Percentiles rank a stretch among this genome's conserved stretches.
These are phyloP conservation scores for Ammodytes dubius DNA, from an alignment of 2,113 vertebrate species.

Conservation along the genomic window DNA sequence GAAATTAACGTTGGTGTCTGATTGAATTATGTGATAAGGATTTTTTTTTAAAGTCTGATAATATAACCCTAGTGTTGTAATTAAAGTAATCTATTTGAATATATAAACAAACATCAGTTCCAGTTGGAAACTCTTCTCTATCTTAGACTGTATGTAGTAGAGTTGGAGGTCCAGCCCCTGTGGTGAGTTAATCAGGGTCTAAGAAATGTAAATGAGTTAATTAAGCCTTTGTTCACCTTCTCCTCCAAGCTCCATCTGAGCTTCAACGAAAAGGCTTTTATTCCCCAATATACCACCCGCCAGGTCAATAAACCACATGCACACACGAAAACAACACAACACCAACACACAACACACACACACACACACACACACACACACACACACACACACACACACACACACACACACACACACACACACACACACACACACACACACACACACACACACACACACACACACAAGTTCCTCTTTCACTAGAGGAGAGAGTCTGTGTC, in stretches of 20 bases:
- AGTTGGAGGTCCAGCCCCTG: neutral
- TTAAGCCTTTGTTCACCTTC: neutral
- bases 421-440: too few species aligned
- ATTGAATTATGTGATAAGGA: neutral
- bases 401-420: too few species aligned
- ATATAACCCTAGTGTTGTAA: neutral
- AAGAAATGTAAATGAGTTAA: constrained; percentile 4
- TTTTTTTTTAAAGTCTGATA: too few species aligned
- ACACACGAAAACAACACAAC: too few species aligned
- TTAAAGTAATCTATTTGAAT: neutral
- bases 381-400: neutral
- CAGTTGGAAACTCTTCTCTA: too few species aligned
- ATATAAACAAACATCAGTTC: neutral
- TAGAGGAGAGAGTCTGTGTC: neutral
- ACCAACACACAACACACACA: too few species aligned
- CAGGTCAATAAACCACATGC: too few species aligned
- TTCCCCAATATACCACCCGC: neutral
- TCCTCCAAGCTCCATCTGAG: neutral
- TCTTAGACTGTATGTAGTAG: too few species aligned
- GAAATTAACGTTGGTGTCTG: too few species aligned
- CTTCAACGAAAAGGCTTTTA: neutral
- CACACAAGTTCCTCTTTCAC: neutral
- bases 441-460: neutral
- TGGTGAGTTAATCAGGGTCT: neutral
- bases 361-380: neutral